Evolutionary conservation across 2,797 vertebrate genomes (phyloP), one percentile per base, ranked within the genome.

Genomic region (Falco columbarius): DNA sequence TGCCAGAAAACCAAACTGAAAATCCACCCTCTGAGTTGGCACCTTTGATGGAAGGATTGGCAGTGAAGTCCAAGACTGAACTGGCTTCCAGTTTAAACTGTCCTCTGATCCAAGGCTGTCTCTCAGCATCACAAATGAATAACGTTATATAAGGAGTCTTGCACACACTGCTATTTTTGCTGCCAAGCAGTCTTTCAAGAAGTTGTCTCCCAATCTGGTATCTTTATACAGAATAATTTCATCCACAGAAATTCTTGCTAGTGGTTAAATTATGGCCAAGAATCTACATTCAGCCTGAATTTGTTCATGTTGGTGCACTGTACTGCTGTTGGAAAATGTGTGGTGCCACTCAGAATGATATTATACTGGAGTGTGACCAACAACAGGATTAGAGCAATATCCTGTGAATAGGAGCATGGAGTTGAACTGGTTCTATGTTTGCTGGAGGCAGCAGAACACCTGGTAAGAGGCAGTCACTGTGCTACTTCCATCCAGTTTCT

Each of bases 141-240:
- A 76, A 73, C 7, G 1, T 54, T 89, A 22, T 2, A 71, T 14
- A 32, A 94, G 34, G 71, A 95, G 94, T 82, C 77, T 80, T 91
- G 90, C 71, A 89, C n/a, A 85, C 18, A 12, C 47, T 63, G 70
- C 80, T 89, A n/a, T 51, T 89, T 89, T 89, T 55, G 67, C 67
- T 89, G 91, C 95, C 94, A 97, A 95, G 56, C 4, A 5, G 14
- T 81, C 61, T 96, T 93, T 95, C 82, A 80, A 82, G 63, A 87
- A 70, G 34, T 66, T 81, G 38, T 95, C 86, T 94, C 86, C 55
- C 52, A 49, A 32, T 74, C 67, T 89, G 46, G 12, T 92, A 90
- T 80, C 77, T 77, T 90, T 63, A 87, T 66, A 54, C 9, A 76
- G 51, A 81, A 84, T 49, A 89, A 67, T 42, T 90, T 86, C 4